Conservation (phyloP, 2,888 invertebrate species). For the Lobophora halterata region DNA sequence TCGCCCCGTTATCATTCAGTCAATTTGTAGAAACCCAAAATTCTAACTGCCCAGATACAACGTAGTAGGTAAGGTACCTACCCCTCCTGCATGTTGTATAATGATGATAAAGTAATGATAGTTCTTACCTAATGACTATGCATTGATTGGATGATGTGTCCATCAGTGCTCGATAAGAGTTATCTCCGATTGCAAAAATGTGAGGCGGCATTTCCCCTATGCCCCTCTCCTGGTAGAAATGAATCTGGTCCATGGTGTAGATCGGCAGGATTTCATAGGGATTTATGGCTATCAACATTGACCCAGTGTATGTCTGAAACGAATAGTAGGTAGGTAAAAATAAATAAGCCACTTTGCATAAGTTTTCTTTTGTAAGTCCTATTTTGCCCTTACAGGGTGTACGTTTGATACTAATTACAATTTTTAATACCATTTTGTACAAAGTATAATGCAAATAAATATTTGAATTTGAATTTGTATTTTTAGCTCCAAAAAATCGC, state of each 20-base stretch:
- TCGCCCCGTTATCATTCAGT: too few species aligned
- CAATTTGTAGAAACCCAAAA: too few species aligned
- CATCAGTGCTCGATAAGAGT: constrained; percentile 91
- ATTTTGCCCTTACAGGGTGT: too few species aligned
- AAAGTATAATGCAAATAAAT: not conserved
- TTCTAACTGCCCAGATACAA: too few species aligned
- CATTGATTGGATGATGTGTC: constrained; percentile 90
- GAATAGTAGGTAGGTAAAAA: constrained; percentile 5
- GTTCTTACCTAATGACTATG: constrained; percentile 92
- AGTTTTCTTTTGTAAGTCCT: too few species aligned
- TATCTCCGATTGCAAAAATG: constrained; percentile 97
- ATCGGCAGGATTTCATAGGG: constrained; percentile 97
- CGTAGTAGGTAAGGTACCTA: too few species aligned
- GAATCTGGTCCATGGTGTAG: constrained; percentile 93
- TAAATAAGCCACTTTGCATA: too few species aligned
- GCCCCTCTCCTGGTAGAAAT: constrained; percentile 89
- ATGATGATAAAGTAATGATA: not conserved
- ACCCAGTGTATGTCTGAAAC: constrained; percentile 94
- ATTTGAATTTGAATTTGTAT: too few species aligned
- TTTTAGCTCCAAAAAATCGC: too few species aligned
- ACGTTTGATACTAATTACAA: too few species aligned
- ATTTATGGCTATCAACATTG: constrained; percentile 97
- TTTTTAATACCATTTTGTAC: too few species aligned
- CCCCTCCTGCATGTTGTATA: too few species aligned
- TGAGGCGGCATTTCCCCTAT: constrained; percentile 95